Conservation (phyloP, 2,888 invertebrate genomes). For the Encarsia formosa region DNA sequence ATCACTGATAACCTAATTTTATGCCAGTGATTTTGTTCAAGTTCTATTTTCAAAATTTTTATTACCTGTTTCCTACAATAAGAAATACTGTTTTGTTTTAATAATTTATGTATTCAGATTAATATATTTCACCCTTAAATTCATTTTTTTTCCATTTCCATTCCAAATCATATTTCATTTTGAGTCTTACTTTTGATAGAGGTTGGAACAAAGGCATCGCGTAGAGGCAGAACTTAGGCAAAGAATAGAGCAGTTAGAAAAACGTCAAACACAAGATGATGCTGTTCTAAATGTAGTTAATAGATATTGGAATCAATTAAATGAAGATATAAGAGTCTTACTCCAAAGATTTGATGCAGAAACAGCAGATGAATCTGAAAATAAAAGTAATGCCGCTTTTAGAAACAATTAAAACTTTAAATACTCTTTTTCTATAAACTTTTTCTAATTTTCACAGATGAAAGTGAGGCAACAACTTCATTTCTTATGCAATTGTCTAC, state of each 20-base stretch:
- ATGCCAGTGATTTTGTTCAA: no score
- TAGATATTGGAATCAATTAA: conserved; percentile 93
- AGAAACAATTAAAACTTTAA: neutral
- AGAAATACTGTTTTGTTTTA: no score
- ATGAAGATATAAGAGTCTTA: conserved; percentile 92
- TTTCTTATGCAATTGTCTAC: conserved; percentile 93
- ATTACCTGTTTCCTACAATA: no score
- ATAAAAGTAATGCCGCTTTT: conserved; percentile 66
- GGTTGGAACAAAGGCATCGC: conserved; percentile 87
- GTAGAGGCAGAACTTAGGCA: conserved; percentile 84
- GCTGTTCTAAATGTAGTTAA: conserved; percentile 97
- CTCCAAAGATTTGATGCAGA: conserved; percentile 96
- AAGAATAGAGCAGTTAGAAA: conserved; percentile 89
- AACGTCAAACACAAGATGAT: conserved; percentile 94
- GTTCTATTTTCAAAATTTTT: no score
- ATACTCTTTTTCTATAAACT: neutral
- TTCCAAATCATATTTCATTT: no score
- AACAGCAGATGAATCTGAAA: conserved; percentile 93
- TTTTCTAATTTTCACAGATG: conserved; percentile 61
- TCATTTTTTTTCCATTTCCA: no score
- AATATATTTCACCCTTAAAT: no score
- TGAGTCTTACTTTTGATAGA: conserved; percentile 50
- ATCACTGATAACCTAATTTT: no score
- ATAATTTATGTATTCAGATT: no score
- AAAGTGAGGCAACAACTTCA: conserved; percentile 93